Evolutionary conservation across 2,888 invertebrate species (phyloP).

Genomic region (Cynaeus angustus): DNA sequence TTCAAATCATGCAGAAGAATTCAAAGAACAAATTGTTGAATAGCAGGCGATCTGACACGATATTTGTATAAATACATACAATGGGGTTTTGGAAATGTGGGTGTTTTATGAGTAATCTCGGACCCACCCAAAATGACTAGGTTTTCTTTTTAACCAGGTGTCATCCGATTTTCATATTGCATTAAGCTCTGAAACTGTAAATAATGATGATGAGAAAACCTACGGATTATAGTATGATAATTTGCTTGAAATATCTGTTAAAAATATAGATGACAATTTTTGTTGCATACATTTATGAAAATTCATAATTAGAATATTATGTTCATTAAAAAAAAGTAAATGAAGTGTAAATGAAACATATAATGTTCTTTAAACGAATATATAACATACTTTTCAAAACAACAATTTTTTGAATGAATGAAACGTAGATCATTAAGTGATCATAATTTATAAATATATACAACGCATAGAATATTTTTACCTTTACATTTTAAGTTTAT

Average conservation of each 20-base stretch:
- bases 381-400: too few species aligned
- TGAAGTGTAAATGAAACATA: too few species aligned
- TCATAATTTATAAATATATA: too few species aligned
- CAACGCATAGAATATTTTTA: too few species aligned
- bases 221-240: background rate
- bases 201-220: background rate
- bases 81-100: conserved; percentile 8
- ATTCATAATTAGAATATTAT: too few species aligned
- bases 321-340: too few species aligned
- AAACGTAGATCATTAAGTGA: too few species aligned
- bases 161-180: background rate
- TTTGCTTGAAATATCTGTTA: background rate
- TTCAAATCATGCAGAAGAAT: conserved; percentile 4
- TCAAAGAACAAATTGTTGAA: background rate
- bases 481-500: too few species aligned
- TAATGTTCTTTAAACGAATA: too few species aligned
- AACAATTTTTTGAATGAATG: too few species aligned
- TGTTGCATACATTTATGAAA: too few species aligned
- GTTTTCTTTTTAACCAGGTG: conserved; percentile 8
- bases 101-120: conserved; percentile 8
- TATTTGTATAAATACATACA: conserved; percentile 5
- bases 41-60: background rate
- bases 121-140: conserved; percentile 7
- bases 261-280: too few species aligned
- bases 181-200: background rate